These are phyloP conservation scores for Eumaeus atala DNA, from an alignment of 1,140 invertebrate species.

Conservation along the genomic window DNA sequence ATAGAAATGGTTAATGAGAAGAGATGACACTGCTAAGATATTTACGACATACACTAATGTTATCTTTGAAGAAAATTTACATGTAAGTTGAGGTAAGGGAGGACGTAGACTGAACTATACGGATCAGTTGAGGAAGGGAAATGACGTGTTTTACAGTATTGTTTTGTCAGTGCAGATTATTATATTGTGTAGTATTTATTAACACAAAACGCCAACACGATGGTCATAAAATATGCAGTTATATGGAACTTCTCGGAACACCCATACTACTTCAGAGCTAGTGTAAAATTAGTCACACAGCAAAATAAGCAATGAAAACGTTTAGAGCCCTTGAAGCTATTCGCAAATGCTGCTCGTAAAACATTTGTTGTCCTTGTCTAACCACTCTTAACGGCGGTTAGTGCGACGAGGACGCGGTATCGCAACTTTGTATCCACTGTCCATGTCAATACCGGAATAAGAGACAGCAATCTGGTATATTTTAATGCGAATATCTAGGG, in stretches of 20 bases:
- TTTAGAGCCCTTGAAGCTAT: slow-evolving; percentile 52
- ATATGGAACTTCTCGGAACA: slow-evolving; percentile 49
- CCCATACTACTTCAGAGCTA: slow-evolving; percentile 38
- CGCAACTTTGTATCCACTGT: slow-evolving; percentile 48
- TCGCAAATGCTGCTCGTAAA: slow-evolving; percentile 50
- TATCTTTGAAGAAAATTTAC: too few species aligned
- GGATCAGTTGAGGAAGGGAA: too few species aligned
- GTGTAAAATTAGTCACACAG: slow-evolving; percentile 64
- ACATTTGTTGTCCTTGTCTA: slow-evolving; percentile 36
- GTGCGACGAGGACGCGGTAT: slow-evolving; percentile 31
- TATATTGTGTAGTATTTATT: slow-evolving; percentile 26
- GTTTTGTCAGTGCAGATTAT: not conserved
- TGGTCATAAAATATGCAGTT: slow-evolving; percentile 38
- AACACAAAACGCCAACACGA: slow-evolving; percentile 35
- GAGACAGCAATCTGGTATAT: slow-evolving; percentile 38
- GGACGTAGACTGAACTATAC: too few species aligned
- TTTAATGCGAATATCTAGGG: slow-evolving; percentile 36
- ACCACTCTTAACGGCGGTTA: slow-evolving; percentile 14
- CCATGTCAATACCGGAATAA: slow-evolving; percentile 47
- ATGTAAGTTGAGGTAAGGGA: too few species aligned
- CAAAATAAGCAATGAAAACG: slow-evolving; percentile 66
- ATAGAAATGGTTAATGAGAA: too few species aligned
- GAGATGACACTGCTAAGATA: too few species aligned
- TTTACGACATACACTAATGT: too few species aligned
- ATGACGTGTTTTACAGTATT: too few species aligned